phyloP scores from a whole-genome alignment of 2,113 vertebrate species.

The Riparia riparia region DNA sequence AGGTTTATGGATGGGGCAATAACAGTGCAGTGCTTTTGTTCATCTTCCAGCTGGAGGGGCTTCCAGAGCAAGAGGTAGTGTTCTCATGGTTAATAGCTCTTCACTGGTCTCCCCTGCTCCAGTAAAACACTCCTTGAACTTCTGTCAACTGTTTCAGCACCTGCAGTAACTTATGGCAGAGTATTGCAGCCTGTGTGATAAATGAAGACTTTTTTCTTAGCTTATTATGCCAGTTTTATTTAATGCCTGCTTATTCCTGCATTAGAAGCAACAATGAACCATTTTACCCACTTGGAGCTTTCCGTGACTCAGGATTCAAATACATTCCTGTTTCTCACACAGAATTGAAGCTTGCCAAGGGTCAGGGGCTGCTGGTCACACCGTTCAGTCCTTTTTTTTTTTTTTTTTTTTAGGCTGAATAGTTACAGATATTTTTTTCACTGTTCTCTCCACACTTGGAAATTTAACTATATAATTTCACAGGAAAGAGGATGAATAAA shows the following conservation, averaged over 20 bases:
- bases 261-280: background rate
- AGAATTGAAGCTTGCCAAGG: background rate
- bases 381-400: background rate
- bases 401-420: background rate
- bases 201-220: background rate
- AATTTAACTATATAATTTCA: background rate
- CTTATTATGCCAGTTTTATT: background rate
- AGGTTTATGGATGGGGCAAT: background rate
- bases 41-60: background rate
- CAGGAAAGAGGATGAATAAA: background rate
- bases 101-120: background rate
- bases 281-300: background rate
- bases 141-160: background rate
- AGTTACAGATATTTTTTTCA: background rate
- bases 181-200: background rate
- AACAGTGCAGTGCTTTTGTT: background rate
- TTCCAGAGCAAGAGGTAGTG: background rate
- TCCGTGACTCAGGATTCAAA: background rate
- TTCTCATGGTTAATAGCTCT: background rate
- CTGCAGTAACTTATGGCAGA: background rate
- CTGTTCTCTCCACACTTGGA: background rate
- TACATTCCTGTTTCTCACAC: background rate
- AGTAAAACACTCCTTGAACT: background rate
- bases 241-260: background rate
- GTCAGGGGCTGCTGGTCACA: background rate